Base-by-base conservation (phyloP, 92 coral and sea anemone species). In the Desmophyllum pertusum region DNA sequence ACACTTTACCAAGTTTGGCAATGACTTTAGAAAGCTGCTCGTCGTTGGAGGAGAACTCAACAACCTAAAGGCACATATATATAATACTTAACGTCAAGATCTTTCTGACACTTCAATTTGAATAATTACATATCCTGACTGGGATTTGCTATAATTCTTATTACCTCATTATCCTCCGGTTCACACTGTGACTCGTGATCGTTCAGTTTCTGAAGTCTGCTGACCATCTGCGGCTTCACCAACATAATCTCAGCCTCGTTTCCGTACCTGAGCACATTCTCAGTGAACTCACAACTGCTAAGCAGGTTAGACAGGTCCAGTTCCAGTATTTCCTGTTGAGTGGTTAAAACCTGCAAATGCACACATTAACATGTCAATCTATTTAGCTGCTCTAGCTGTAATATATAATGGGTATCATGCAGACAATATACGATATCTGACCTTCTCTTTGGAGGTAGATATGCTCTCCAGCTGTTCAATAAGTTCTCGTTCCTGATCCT, bases 211-310 rank as follows among this genome's bases (percentile, higher is more conserved):
- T 89, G 90, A 30, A 94, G 98, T 81, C 98, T 93, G 95, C 92
- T 94, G 95, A 94, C 95, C 87, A 92, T 94, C 80, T 91, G 98
- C 83, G 98, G 98, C 85, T 94, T 94, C 92, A 94, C 98, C 43
- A 94, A 83, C 98, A 94, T 94, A 3, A 94, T 94, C 75, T 94
- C 98, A 19, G 98, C 98, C 92, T 94, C 98, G 90, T 94, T 94
- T 80, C 98, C 98, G 81, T 94, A 94, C 83, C 98, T 64, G 14
- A 94, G 89, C 29, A 94, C 98, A 62, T 94, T 94, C 78, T 94
- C 98, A 0, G 98, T 92, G 84, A 94, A 94, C 73, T 94, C 98
- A 46, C 95, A 89, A 88, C 95, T 94, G 86, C 98, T 94, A 14
- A 94, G 77, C 64, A 94, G 80, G 77, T 94, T 94, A 27, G 84